Evolutionary conservation across 2,888 invertebrate species (phyloP), one percentile per base, ranked within the genome.

Genomic region (Amphipyra berbera): DNA sequence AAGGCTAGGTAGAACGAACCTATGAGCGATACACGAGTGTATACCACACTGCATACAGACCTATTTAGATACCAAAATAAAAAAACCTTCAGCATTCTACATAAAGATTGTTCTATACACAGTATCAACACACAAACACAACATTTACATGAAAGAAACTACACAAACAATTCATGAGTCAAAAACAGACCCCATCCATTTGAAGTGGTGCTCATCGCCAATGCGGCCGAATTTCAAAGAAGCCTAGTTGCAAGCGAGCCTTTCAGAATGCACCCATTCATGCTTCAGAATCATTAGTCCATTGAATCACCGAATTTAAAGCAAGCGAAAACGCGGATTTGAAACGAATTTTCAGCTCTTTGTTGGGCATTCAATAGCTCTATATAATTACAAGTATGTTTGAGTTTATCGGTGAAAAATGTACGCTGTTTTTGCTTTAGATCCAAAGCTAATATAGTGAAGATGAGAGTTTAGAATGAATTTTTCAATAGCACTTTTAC

Each of bases 251-350:
- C 88, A 88, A 87, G 87, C 87, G 47, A 82, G 82, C 76, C 62
- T 79, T 79, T 88, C 85, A 85, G 84, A 84, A 88, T 88, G 87
- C 87, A 87, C 66, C 84, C 86, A 90, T 91, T 90, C 88, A 90
- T 83, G 76, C 82, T 81, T 80, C 85, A 80, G 82, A 87, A 87
- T 88, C 90, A 91, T 91, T 92, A 92, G 86, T 85, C 87, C 86
- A 92, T 92, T 93, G 89, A 93, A 92, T 90, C 84, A 85, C 92
- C 93, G 85, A 92, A 91, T 87, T 90, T 89, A 80, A 86, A 84
- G 83, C 73, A 72, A 79, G 82, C 82, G 78, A 82, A 85, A 82
- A 81, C 82, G 82, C 79, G 81, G 83, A 78, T 75, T 65, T 76
- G 75, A 80, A 82, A 73, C 76, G 77, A 67, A 75, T 70, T 77